Evolutionary conservation across 2,888 invertebrate genomes (phyloP), one percentile per base, ranked within the genome.

Genomic region (Noctua fimbriata): DNA sequence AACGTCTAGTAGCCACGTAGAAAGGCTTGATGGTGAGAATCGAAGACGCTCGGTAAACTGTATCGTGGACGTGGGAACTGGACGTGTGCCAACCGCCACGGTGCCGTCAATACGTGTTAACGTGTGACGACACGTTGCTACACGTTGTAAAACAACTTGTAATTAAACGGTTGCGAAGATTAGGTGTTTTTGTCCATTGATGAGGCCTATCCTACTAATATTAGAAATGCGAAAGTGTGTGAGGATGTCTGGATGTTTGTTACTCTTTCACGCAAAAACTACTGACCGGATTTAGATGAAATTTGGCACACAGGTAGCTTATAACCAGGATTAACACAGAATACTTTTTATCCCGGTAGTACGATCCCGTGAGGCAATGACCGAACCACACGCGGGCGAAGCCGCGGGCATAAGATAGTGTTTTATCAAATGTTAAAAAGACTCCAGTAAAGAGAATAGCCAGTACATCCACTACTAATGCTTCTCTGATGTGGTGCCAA

Each of bases 31-130:
- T 78, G 81, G 87, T 88, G 87, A 71, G 88, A 87, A 80, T 81
- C 73, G 78, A 85, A 88, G 83, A 74, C 70, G 72, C 76, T 73
- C 69, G 7, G 70, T 76, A 79, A 80, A 78, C 65, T 80, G 65
- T 81, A 88, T 58, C 76, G 74, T 81, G 63, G 76, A 79, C 83
- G 80, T 87, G 88, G 82, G 88, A 88, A 88, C 66, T n/a, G 41
- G 49, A 70, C 58, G 73, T 82, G 85, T 81, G 60, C 55, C 16
- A 87, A 88, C 80, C 47, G 77, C 75, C 49, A 10, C 70, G 16
- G 47, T 36, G 67, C 73, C 44, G 36, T 73, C 73, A 73, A 67
- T 60, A 66, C n/a, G 14, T 65, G 55, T 60, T 66, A 28, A 78
- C 28, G 24, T 66, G 58, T 41, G n/a, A n/a, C 14, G n/a, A 52